phyloP scores from a whole-genome alignment of 2,113 vertebrate species.

The Stegostoma tigrinum region DNA sequence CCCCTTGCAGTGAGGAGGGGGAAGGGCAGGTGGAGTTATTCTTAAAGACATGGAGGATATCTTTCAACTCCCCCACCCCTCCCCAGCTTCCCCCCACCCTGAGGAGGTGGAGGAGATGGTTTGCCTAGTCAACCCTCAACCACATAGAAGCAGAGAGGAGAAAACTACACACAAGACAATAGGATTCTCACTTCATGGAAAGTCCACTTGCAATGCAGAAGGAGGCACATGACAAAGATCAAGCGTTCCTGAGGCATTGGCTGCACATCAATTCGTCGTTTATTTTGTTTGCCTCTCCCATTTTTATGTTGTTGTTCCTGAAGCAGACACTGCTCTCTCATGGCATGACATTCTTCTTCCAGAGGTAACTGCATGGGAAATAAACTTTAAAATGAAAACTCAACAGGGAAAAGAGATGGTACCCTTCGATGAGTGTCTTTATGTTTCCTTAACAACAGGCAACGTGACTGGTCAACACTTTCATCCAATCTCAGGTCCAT shows the following conservation, averaged over 20 bases:
- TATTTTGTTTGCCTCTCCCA: slow-evolving; percentile 39
- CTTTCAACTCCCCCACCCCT: slow-evolving; percentile 49
- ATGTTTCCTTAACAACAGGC: not conserved
- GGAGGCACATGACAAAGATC: not conserved
- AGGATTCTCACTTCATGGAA: not conserved
- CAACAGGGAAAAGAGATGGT: not conserved
- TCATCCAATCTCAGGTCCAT: slow-evolving; percentile 38
- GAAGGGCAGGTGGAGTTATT: slow-evolving; percentile 46
- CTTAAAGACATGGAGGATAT: slow-evolving; percentile 53
- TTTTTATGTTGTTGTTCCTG: slow-evolving; percentile 38
- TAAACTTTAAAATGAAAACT: not conserved
- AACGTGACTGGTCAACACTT: not conserved
- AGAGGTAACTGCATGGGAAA: slow-evolving; percentile 78
- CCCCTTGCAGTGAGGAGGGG: not conserved
- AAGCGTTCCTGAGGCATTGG: slow-evolving; percentile 42
- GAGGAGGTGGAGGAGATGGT: slow-evolving; percentile 44
- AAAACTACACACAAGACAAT: no score
- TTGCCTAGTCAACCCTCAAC: not conserved
- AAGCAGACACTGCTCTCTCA: slow-evolving; percentile 52
- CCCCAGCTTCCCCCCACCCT: slow-evolving; percentile 43
- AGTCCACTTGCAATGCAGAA: not conserved
- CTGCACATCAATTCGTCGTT: slow-evolving; percentile 55
- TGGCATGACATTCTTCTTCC: slow-evolving; percentile 77
- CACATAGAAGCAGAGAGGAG: not conserved
- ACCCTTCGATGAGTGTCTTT: not conserved